Base-by-base conservation (phyloP, 2,888 invertebrate genomes). In the Cheilosia soror region DNA sequence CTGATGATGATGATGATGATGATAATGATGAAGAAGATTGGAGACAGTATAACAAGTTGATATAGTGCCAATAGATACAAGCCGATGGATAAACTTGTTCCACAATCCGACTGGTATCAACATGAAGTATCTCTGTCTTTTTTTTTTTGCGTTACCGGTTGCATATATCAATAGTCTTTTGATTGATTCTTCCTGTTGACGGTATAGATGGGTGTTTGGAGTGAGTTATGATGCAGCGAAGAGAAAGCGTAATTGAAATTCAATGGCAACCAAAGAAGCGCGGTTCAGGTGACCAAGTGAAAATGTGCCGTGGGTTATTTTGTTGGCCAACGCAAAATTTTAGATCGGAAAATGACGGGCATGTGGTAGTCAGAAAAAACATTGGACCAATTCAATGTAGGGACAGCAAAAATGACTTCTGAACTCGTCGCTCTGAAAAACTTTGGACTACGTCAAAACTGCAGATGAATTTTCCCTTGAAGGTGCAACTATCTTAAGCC, bases 21-120 rank as follows among this genome's bases (percentile, higher is more conserved):
- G 71, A 60, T 37, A 40, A 25, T 27, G 57, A 71, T 49, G 71
- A 60, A 49, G 49, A 25, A 37, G 60, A 60, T 71, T 51, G 71
- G 71, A 60, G 60, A 71, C 71, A 71, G 15, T 47, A 31, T 11
- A 68, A 57, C 42, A 68, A 68, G 58, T 57, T 71, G 47, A 58
- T 47, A 47, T 37, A 27, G 47, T 49, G 55, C 44, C 68, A 55
- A 68, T 69, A 44, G 71, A 71, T 49, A 40, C 71, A 72, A 51
- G 29, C 31, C 49, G 72, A 53, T 40, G 62, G 62, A 53, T 72
- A 62, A 62, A 72, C 62, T 53, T 25, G 62, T 72, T 72, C 37
- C 51, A 55, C 42, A 44, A 31, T 5, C 58, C 25, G 42, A 31
- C 20, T 13, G 33, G 25, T 51, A 65, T 65, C 65, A 29, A 40